phyloP scores from a whole-genome alignment of 2,888 invertebrate genomes.

The Lasiommata megera region DNA sequence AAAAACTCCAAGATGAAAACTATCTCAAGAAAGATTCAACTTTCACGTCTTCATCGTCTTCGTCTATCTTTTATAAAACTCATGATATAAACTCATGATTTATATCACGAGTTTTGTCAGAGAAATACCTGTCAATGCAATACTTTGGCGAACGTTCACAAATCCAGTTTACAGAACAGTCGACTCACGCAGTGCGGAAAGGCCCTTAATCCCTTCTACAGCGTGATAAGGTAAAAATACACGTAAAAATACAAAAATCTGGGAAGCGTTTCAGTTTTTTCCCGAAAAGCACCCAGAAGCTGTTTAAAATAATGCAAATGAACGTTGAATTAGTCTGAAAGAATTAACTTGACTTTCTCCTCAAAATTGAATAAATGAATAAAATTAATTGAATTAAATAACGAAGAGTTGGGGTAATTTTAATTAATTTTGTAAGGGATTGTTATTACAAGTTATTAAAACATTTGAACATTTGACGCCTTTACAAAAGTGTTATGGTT shows the following conservation, averaged over 20 bases:
- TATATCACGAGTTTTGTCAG: too few species aligned
- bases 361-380: constrained; percentile 11
- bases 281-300: neutral
- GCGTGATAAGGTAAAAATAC: neutral
- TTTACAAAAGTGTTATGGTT: too few species aligned
- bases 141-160: too few species aligned
- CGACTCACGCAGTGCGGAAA: too few species aligned
- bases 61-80: too few species aligned
- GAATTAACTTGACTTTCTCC: constrained; percentile 15
- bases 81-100: too few species aligned
- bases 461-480: too few species aligned
- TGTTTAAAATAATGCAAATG: constrained; percentile 9
- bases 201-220: neutral
- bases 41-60: too few species aligned
- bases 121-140: too few species aligned
- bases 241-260: neutral
- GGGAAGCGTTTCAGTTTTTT: neutral
- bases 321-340: constrained; percentile 7
- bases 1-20: too few species aligned
- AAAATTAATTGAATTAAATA: constrained; percentile 9
- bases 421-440: constrained; percentile 12
- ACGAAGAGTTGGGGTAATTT: constrained; percentile 10
- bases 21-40: too few species aligned
- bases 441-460: neutral
- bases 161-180: too few species aligned